These are phyloP conservation scores for Lucifuga dentata DNA, from an alignment of 2,113 vertebrate genomes.

Conservation along the genomic window DNA sequence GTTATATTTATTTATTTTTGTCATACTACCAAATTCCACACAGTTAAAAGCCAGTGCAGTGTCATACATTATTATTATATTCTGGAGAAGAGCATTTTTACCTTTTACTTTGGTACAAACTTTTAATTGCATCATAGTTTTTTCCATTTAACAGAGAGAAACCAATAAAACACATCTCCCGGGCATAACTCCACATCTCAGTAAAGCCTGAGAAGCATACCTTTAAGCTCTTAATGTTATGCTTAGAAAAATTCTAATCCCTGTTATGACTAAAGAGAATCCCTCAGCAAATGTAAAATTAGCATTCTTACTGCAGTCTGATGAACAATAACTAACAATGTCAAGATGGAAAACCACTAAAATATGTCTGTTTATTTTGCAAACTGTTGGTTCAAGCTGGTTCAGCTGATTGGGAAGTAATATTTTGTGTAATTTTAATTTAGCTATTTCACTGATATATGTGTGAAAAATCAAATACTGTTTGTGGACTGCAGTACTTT, in stretches of 20 bases:
- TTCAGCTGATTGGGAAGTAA: conserved; percentile 9
- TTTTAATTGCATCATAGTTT: not conserved
- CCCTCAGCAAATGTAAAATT: conserved; percentile 56
- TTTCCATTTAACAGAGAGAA: not conserved
- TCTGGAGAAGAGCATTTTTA: not conserved
- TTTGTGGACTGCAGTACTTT: conserved; percentile 22
- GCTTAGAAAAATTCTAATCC: conserved; percentile 50
- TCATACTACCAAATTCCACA: too few relatives aligned
- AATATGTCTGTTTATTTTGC: not conserved
- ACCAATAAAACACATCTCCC: conserved; percentile 28
- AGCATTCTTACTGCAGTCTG: conserved; percentile 18
- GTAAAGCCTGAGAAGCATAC: conserved; percentile 49
- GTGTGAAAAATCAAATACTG: conserved; percentile 27
- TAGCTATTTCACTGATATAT: not conserved
- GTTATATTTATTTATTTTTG: too few relatives aligned
- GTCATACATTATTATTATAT: too few relatives aligned
- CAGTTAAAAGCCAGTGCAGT: too few relatives aligned
- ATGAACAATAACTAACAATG: conserved; percentile 22
- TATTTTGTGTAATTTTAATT: conserved; percentile 16
- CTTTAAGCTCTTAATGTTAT: conserved; percentile 61
- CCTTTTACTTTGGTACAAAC: not conserved
- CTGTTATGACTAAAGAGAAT: conserved; percentile 63
- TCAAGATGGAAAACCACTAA: conserved; percentile 4
- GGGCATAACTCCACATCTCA: conserved; percentile 35
- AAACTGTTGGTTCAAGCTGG: not conserved